A percentile compares a stretch with the other conserved stretches of the same genome.
Conservation (phyloP, 2,113 vertebrate species). For the Anarrhichthys ocellatus region DNA sequence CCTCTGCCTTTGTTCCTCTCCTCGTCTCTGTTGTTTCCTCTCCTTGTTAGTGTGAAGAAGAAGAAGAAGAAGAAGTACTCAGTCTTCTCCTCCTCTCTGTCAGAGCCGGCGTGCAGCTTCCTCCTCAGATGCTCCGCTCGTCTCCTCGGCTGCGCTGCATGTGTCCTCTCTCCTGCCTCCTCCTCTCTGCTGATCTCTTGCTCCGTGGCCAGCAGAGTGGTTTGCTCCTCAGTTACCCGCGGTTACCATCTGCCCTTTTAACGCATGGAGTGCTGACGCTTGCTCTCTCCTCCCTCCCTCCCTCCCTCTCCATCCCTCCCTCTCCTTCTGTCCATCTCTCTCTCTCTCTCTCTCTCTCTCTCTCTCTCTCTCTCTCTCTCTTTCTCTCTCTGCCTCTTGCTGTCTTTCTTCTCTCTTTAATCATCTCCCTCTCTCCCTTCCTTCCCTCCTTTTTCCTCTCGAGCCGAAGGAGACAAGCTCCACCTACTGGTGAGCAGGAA, state of each 20-base stretch:
- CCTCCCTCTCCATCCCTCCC: background rate
- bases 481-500: conserved; percentile 70
- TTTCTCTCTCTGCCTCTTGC: conserved; percentile 51
- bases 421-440: conserved; percentile 64
- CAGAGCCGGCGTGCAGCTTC: conserved; percentile 59
- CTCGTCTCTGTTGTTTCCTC: conserved; percentile 39
- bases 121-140: conserved; percentile 65
- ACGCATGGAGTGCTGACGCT: conserved; percentile 79
- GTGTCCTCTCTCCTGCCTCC: conserved; percentile 62
- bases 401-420: conserved; percentile 53
- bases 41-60: conserved; percentile 63
- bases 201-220: conserved; percentile 76
- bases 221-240: conserved; percentile 82
- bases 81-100: conserved; percentile 14
- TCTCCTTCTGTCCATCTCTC: conserved; percentile 6
- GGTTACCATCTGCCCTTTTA: conserved; percentile 82
- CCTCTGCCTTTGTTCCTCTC: conserved; percentile 30
- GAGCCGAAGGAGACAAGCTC: conserved; percentile 73
- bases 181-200: conserved; percentile 75
- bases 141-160: conserved; percentile 69
- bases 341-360: conserved; percentile 38
- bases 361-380: conserved; percentile 45
- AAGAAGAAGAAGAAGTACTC: conserved; percentile 41
- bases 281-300: conserved; percentile 52
- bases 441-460: conserved; percentile 40